Conservation (phyloP, 2,888 invertebrate species). For the Oeneis ivallda region DNA sequence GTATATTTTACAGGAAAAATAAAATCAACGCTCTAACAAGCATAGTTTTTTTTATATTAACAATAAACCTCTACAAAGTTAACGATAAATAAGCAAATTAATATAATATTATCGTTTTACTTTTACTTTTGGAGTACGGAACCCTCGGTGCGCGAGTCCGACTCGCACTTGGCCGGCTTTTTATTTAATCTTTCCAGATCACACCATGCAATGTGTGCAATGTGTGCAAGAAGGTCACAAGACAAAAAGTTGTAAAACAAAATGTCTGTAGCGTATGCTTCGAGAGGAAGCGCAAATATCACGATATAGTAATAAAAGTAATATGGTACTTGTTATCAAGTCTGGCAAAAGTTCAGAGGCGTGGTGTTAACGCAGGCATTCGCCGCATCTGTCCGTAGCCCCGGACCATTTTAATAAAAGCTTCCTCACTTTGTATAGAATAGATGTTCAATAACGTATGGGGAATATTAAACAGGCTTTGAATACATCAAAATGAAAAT, state of each 20-base stretch:
- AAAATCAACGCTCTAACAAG: no score
- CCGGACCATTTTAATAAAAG: conserved; percentile 67
- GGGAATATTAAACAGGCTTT: conserved; percentile 23
- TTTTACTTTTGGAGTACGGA: no score
- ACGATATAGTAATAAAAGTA: conserved; percentile 60
- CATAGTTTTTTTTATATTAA: no score
- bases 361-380: conserved; percentile 66
- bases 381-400: conserved; percentile 63
- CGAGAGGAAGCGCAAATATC: conserved; percentile 34
- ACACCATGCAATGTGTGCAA: neutral
- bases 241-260: neutral
- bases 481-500: conserved; percentile 12
- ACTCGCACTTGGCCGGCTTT: no score
- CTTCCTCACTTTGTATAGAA: conserved; percentile 30
- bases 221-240: neutral
- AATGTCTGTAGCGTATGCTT: neutral
- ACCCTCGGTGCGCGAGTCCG: no score
- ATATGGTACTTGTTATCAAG: conserved; percentile 53
- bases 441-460: conserved; percentile 25
- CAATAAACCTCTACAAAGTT: no score
- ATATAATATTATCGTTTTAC: no score
- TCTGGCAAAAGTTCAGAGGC: conserved; percentile 70
- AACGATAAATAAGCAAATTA: no score
- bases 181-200: no score
- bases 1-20: no score